Conservation (phyloP, 1,140 invertebrate species). For the Papilio polytes region DNA sequence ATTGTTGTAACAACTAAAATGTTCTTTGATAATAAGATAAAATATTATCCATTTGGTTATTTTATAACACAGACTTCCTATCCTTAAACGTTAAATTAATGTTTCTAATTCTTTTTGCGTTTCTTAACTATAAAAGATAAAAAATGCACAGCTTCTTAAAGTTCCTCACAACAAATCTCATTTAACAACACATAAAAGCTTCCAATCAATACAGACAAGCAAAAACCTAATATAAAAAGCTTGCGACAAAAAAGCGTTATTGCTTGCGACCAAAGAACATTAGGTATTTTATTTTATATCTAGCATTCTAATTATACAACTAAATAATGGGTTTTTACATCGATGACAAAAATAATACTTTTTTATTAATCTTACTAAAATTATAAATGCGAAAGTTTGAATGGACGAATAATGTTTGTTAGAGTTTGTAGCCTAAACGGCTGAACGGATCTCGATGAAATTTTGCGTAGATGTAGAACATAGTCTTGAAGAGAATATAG, state of each 20-base stretch:
- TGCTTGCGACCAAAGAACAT: neutral
- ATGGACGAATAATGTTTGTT: too few species aligned
- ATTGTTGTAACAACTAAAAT: neutral
- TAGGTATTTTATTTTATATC: neutral
- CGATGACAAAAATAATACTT: neutral
- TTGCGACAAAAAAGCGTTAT: conserved; percentile 25
- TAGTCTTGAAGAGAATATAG: too few species aligned
- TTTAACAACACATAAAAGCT: conserved; percentile 24
- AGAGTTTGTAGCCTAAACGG: too few species aligned
- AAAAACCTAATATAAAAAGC: conserved; percentile 8
- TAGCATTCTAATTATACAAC: neutral
- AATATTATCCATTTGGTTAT: too few species aligned
- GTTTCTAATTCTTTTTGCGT: neutral
- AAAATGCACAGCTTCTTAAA: conserved; percentile 25
- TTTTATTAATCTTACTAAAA: too few species aligned
- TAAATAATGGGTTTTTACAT: neutral
- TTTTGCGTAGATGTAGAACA: too few species aligned
- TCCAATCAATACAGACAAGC: conserved; percentile 15
- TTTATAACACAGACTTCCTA: too few species aligned
- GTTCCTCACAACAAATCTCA: conserved; percentile 21
- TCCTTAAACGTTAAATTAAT: neutral
- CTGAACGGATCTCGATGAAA: too few species aligned
- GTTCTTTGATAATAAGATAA: too few species aligned
- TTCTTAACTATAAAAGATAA: neutral
- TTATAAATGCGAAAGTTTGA: too few species aligned